phyloP scores from a whole-genome alignment of 2,888 invertebrate genomes.

The Tuta absoluta region DNA sequence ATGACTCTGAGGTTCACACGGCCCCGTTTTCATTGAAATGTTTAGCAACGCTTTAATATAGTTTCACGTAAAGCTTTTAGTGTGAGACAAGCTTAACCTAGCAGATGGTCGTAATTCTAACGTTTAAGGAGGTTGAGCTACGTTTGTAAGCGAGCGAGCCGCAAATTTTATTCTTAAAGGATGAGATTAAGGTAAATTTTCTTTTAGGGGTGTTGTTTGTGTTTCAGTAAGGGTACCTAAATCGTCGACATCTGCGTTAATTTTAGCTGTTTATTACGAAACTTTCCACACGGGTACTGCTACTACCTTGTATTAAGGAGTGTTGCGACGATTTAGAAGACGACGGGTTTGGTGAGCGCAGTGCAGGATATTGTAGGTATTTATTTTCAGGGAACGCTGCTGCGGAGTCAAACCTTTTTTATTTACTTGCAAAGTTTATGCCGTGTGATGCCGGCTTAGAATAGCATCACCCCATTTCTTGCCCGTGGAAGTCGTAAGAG shows the following conservation, averaged over 20 bases:
- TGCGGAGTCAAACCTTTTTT: too few species aligned
- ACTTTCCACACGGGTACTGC: neutral
- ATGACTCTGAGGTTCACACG: too few species aligned
- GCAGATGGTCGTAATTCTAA: slow-evolving; percentile 61
- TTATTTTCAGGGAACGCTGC: too few species aligned
- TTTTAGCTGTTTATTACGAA: slow-evolving; percentile 6
- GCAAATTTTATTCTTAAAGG: slow-evolving; percentile 21
- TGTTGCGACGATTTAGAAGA: neutral
- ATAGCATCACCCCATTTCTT: too few species aligned
- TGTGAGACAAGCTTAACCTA: slow-evolving; percentile 25
- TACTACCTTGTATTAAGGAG: neutral
- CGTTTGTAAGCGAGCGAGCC: slow-evolving; percentile 28
- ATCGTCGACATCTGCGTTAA: neutral
- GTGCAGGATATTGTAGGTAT: too few species aligned
- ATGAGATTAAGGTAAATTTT: slow-evolving; percentile 17
- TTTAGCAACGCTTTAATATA: too few species aligned
- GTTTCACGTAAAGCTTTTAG: neutral
- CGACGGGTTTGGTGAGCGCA: too few species aligned
- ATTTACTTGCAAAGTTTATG: too few species aligned
- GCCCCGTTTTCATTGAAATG: too few species aligned
- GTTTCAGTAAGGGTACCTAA: slow-evolving; percentile 26
- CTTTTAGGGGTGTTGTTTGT: slow-evolving; percentile 33
- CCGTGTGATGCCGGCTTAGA: too few species aligned
- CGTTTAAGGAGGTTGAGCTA: slow-evolving; percentile 48
- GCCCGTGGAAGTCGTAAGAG: too few species aligned